Evolutionary conservation across 2,113 vertebrate genomes (phyloP), one percentile per base, ranked within the genome.

Genomic region (Thryonomys swinderianus): DNA sequence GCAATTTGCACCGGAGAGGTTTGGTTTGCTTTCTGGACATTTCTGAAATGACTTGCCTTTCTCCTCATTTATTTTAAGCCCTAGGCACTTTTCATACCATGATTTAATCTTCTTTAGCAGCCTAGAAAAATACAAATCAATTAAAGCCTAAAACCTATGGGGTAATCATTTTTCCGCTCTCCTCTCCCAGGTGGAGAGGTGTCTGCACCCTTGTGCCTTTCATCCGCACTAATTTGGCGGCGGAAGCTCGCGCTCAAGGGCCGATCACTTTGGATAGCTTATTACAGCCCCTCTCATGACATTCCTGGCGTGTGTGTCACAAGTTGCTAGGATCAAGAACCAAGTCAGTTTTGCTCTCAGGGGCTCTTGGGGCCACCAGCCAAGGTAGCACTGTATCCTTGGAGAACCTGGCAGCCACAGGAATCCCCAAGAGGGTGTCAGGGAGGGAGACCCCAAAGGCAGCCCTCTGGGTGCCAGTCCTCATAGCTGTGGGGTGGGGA

Each of bases 11-110:
- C 90, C 10, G n/a, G 89, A 91, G 96, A 85, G 85, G 55, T 69
- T 85, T 69, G 1, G 51, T 57, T 86, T 71, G 93, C 93, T 94
- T 95, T 93, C 94, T 95, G 96, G 96, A 89, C 97, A 51, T 96
- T 85, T 95, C 91, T 93, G 94, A 96, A 94, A 84, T 69, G 94
- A 71, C 64, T 91, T 88, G 85, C 91, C 79, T 96, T 91, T 93
- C 97, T 95, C 95, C 96, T 97, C 97, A 94, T 96, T 97, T 97
- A 97, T 97, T 97, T 97, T 87, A 93, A 91, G 97, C 97, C 97
- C 76, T 94, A 96, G 97, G 97, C 94, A 1, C 81, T 97, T 97
- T 97, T 90, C 94, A 82, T 94, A 95, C 91, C 69, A n/a, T 10
- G 69, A 94, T 88, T 83, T 88, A 94, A 96, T 96, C 96, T 95